Conservation (phyloP, 2,888 invertebrate species). For the Antheraea assamensis region DNA sequence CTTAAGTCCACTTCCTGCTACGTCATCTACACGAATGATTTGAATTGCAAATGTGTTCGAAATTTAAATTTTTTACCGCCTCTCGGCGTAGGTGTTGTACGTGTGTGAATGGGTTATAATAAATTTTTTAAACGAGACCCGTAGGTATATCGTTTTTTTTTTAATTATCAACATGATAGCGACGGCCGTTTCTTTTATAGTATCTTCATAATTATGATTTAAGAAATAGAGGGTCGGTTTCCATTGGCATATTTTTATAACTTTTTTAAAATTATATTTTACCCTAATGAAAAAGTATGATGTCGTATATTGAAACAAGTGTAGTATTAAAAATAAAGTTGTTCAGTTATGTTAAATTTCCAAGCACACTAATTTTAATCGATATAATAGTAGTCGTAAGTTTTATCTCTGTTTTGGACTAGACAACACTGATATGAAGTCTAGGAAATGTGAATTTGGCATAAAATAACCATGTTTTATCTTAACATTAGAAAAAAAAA, state of each 20-base stretch:
- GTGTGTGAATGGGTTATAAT: slow-evolving; percentile 42
- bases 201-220: slow-evolving; percentile 9
- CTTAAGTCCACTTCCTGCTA: slow-evolving; percentile 64
- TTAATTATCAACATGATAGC: slow-evolving; percentile 1
- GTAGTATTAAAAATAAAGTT: background rate
- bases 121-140: slow-evolving; percentile 24
- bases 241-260: background rate
- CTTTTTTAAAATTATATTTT: background rate
- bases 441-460: background rate
- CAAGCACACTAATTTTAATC: too few species aligned
- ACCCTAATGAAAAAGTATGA: too few species aligned
- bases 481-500: background rate
- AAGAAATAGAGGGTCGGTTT: background rate
- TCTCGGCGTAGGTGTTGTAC: slow-evolving; percentile 56
- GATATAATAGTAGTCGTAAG: background rate
- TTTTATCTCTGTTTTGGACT: background rate
- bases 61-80: slow-evolving; percentile 69
- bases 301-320: too few species aligned
- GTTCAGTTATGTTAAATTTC: background rate
- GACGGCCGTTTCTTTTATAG: slow-evolving; percentile 3
- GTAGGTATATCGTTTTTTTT: slow-evolving; percentile 9
- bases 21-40: slow-evolving; percentile 57
- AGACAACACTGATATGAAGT: background rate
- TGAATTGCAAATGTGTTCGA: slow-evolving; percentile 64
- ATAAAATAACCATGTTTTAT: background rate